phyloP scores from a whole-genome alignment of 1,140 invertebrate species.

The Sitobion miscanthi region DNA sequence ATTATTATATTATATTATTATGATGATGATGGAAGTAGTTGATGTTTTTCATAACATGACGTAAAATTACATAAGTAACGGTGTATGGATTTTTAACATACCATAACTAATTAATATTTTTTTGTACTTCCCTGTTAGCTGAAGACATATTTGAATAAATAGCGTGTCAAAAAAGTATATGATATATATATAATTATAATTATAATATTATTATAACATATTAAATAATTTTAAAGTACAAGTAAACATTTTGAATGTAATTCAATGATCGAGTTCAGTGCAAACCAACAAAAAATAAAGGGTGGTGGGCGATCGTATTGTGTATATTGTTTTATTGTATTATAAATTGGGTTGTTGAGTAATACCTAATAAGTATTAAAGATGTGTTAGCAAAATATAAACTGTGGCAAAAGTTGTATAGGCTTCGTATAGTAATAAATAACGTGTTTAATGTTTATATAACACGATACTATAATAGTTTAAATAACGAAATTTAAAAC shows the following conservation, averaged over 20 bases:
- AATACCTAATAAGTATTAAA: background rate
- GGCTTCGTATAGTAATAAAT: background rate
- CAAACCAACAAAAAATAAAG: background rate
- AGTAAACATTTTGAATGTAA: background rate
- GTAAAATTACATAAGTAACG: background rate
- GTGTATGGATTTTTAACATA: background rate
- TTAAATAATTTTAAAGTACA: background rate
- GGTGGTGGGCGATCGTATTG: background rate
- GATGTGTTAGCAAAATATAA: background rate
- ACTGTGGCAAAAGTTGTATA: background rate
- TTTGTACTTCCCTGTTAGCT: background rate
- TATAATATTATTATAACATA: background rate
- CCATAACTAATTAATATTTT: slow-evolving; percentile 14
- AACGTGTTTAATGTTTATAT: background rate
- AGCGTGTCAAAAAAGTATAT: background rate
- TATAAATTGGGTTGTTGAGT: background rate
- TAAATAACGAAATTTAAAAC: background rate
- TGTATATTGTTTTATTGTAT: background rate
- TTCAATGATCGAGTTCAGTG: too few species aligned
- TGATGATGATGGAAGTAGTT: background rate
- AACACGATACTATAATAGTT: background rate
- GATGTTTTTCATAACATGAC: background rate
- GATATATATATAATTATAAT: too few species aligned
- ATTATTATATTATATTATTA: background rate
- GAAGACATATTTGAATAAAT: background rate